Base-by-base conservation (phyloP, 2,797 vertebrate species). In the Nyctibius grandis region DNA sequence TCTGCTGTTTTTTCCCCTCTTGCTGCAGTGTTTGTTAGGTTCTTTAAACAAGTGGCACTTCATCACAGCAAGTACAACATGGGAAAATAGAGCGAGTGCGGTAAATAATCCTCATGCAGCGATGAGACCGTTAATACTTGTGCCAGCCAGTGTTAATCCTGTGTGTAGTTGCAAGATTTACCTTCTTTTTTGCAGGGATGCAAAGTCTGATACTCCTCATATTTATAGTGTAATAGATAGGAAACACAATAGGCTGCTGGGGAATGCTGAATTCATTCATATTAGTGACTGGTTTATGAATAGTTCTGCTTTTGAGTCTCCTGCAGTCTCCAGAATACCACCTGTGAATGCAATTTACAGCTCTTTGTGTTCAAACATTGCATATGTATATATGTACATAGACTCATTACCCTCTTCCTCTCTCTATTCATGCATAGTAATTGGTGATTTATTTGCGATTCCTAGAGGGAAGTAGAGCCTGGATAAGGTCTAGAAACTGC, bases 21-120 rank as follows among this genome's bases (percentile, higher is more conserved):
- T 51, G 51, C 86, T 97, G 92, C 93, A 47, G 85, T 89, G 87
- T 95, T 96, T 96, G 93, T 96, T 96, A 89, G 54, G 38, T 76
- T 96, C 95, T 95, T 95, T 96, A 96, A 95, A 94, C 94, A 97
- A 97, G 97, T 96, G 92, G 91, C 87, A 95, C 92, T 97, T 96
- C 86, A 96, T 97, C 91, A 93, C 93, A 91, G 93, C 76, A 79
- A 96, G 96, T 95, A 85, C 94, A 94, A 96, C 97, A 97, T 86
- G 91, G 92, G 96, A 91, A 93, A 96, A 96, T 90, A 94, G 92
- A 93, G 89, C 95, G 95, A 97, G 91, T 93, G 88, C 96, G 96
- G 95, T 97, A 97, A 97, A 97, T 97, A 97, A 97, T 95, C 91
- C 85, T 95, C 81, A 25, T 80, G 82, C 86, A 92, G 93, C 72